These are phyloP conservation scores for Malurus splendens DNA, from an alignment of 2,797 vertebrate species.

Conservation along the genomic window DNA sequence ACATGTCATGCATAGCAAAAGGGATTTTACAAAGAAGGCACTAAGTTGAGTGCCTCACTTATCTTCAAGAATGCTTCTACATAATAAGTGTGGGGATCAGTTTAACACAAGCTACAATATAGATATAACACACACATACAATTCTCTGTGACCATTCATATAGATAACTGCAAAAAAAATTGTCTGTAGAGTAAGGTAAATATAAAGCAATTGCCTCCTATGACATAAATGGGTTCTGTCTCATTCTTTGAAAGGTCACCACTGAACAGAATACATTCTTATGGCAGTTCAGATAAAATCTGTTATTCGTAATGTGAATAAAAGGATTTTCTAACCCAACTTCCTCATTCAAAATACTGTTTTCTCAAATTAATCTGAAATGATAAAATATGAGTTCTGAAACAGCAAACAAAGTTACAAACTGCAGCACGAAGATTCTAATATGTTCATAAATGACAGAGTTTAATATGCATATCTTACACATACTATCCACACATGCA, in stretches of 20 bases:
- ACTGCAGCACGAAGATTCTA: background rate
- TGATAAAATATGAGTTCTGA: background rate
- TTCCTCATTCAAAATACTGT: background rate
- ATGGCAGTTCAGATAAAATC: slow-evolving; percentile 1
- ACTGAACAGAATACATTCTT: slow-evolving; percentile 12
- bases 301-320: background rate
- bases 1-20: slow-evolving; percentile 63
- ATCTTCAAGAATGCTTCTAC: slow-evolving; percentile 43
- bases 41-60: slow-evolving; percentile 59
- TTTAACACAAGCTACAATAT: slow-evolving; percentile 47
- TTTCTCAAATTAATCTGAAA: background rate
- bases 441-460: background rate
- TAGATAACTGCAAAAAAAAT: slow-evolving; percentile 37
- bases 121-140: slow-evolving; percentile 13
- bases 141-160: slow-evolving; percentile 18
- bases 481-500: background rate
- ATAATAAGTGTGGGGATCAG: background rate
- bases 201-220: slow-evolving; percentile 35
- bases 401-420: background rate
- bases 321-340: background rate
- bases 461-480: background rate
- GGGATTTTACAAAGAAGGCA: slow-evolving; percentile 59
- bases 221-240: slow-evolving; percentile 4
- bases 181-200: slow-evolving; percentile 18
- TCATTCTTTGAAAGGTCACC: slow-evolving; percentile 26